A percentile compares a stretch with the other conserved stretches of the same genome.
phyloP scores from a whole-genome alignment of 2,113 vertebrate species.

The Takifugu bimaculatus region DNA sequence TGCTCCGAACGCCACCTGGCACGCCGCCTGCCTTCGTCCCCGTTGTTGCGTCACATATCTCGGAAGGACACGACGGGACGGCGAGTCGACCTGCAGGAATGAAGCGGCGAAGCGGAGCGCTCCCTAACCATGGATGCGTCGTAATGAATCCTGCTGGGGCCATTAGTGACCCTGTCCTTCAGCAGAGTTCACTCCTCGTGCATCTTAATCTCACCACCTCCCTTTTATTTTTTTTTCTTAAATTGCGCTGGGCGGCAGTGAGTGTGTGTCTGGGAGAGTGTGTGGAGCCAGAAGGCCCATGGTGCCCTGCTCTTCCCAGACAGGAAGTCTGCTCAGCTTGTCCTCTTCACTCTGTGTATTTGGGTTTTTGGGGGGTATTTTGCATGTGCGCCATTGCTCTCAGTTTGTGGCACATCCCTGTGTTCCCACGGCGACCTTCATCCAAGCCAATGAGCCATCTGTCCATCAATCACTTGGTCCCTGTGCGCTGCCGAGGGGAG shows the following conservation, averaged over 20 bases:
- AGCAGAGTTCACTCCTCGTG: constrained; percentile 22
- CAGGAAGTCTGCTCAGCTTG: constrained; percentile 25
- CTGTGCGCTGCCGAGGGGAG: constrained; percentile 41
- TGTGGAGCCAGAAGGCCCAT: constrained; percentile 62
- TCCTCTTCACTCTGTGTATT: constrained; percentile 24
- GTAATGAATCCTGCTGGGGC: neutral
- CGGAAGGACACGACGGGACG: too few relatives aligned
- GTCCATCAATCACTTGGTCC: constrained; percentile 53
- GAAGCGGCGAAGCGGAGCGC: neutral
- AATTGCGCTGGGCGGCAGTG: constrained; percentile 34
- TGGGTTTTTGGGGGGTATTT: constrained; percentile 14
- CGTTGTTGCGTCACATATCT: too few relatives aligned
- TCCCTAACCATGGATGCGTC: neutral
- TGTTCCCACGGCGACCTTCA: constrained; percentile 43
- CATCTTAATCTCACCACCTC: constrained; percentile 32
- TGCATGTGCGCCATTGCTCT: constrained; percentile 40
- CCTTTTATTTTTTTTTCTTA: constrained; percentile 7
- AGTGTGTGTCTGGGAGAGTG: constrained; percentile 43
- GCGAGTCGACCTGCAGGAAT: too few relatives aligned
- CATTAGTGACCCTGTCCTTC: constrained; percentile 5
- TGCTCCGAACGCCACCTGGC: too few relatives aligned
- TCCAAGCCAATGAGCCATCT: constrained; percentile 45
- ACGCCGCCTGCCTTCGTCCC: too few relatives aligned
- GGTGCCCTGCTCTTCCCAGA: constrained; percentile 44
- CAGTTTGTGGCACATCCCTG: constrained; percentile 43